These are phyloP conservation scores for Atethmia centrago DNA, from an alignment of 2,888 invertebrate species.

Conservation along the genomic window DNA sequence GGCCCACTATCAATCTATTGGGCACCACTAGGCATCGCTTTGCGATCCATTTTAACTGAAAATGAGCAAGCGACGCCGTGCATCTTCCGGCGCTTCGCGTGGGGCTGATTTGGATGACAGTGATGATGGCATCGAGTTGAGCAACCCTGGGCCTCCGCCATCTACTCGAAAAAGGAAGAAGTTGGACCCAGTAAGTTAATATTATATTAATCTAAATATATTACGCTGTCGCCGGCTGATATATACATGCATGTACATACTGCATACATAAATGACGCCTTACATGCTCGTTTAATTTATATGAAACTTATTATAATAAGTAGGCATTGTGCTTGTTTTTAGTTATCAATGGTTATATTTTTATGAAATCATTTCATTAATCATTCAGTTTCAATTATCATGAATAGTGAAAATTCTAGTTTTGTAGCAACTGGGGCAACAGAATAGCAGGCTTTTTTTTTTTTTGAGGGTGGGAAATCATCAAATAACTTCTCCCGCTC, in stretches of 20 bases:
- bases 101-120: constrained; percentile 93
- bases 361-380: not conserved
- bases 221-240: not conserved
- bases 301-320: not conserved
- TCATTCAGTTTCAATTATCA: not conserved
- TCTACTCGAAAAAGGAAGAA: constrained; percentile 92
- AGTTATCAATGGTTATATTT: not conserved
- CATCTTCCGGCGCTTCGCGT: constrained; percentile 95
- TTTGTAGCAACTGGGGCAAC: too few relatives aligned
- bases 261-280: not conserved
- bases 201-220: not conserved
- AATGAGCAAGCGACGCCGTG: constrained; percentile 95
- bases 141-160: constrained; percentile 87
- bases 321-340: not conserved
- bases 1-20: not conserved
- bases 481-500: too few relatives aligned
- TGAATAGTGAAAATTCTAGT: not conserved
- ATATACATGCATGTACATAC: not conserved
- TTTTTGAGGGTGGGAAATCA: too few relatives aligned
- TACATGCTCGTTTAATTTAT: not conserved
- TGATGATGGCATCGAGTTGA: constrained; percentile 91
- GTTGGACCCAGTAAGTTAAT: constrained; percentile 92
- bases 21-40: not conserved
- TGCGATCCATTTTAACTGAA: constrained; percentile 33
- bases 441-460: too few relatives aligned